Evolutionary conservation across 2,888 invertebrate species (phyloP).

Genomic region (Aquatica leii): DNA sequence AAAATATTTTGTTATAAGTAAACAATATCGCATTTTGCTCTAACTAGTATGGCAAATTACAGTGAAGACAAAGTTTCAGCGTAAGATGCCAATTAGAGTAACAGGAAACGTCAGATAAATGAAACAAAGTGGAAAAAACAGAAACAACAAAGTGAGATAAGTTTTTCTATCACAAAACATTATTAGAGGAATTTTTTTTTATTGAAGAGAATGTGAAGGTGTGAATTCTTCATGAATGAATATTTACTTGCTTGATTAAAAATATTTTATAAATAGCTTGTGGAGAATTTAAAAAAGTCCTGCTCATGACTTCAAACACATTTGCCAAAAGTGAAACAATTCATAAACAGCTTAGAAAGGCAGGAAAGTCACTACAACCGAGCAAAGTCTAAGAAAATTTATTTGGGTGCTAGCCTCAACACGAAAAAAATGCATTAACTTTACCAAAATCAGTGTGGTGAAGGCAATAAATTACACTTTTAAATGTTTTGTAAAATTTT

Average conservation of each 20-base stretch:
- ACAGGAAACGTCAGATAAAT: neutral
- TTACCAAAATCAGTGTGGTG: neutral
- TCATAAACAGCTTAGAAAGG: neutral
- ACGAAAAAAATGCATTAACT: neutral
- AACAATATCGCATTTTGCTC: too few species aligned
- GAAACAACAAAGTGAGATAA: neutral
- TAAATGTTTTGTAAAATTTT: constrained; percentile 5
- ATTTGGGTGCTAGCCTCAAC: constrained; percentile 4
- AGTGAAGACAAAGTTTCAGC: neutral
- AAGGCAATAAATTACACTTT: neutral
- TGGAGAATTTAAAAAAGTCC: too few species aligned
- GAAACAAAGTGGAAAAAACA: neutral
- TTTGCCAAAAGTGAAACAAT: neutral
- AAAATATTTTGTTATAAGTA: too few species aligned
- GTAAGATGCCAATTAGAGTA: neutral
- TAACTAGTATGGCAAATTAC: neutral
- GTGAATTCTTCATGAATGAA: too few species aligned
- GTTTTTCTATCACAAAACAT: neutral
- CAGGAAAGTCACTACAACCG: constrained; percentile 2
- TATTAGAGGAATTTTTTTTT: neutral
- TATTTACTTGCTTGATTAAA: too few species aligned
- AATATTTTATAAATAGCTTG: too few species aligned
- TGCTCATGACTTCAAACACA: neutral
- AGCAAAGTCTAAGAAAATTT: constrained; percentile 3
- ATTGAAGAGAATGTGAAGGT: too few species aligned